phyloP scores from a whole-genome alignment of 1,140 invertebrate genomes.

The Dinoponera quadriceps region DNA sequence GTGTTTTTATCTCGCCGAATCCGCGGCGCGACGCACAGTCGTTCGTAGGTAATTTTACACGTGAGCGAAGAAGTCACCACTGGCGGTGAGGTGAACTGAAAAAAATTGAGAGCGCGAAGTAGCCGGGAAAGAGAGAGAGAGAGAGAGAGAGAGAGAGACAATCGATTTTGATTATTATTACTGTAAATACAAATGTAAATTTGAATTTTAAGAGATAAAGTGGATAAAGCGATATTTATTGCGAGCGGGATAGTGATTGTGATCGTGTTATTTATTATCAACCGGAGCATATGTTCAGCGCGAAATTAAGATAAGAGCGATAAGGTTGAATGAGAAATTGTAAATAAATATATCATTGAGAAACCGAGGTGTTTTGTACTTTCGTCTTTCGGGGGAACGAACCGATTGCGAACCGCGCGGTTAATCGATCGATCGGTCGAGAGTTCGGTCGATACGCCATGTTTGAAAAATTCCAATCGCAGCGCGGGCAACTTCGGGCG shows the following conservation, averaged over 20 bases:
- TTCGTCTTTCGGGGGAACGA: not conserved
- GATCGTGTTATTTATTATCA: constrained; percentile 80
- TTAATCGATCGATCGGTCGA: not conserved
- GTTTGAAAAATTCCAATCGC: not conserved
- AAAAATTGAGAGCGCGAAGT: constrained; percentile 17
- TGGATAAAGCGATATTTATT: constrained; percentile 77
- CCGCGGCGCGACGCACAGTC: not conserved
- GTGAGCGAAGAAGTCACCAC: not conserved
- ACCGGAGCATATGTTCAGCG: constrained; percentile 36
- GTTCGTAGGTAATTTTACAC: constrained; percentile 34
- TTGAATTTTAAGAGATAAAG: constrained; percentile 57
- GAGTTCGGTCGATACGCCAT: not conserved
- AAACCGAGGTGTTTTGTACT: not conserved
- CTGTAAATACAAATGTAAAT: constrained; percentile 61
- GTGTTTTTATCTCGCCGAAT: not conserved
- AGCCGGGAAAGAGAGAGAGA: no score
- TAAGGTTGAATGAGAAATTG: constrained; percentile 68
- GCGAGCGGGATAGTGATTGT: constrained; percentile 72
- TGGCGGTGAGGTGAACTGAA: constrained; percentile 12
- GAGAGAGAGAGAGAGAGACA: no score
- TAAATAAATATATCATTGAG: constrained; percentile 77
- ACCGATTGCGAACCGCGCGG: not conserved
- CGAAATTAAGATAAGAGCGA: constrained; percentile 29
- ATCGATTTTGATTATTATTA: constrained; percentile 42
- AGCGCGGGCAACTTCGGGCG: no score